phyloP scores from a whole-genome alignment of 2,797 vertebrate genomes.

The Anguilla megastoma region DNA sequence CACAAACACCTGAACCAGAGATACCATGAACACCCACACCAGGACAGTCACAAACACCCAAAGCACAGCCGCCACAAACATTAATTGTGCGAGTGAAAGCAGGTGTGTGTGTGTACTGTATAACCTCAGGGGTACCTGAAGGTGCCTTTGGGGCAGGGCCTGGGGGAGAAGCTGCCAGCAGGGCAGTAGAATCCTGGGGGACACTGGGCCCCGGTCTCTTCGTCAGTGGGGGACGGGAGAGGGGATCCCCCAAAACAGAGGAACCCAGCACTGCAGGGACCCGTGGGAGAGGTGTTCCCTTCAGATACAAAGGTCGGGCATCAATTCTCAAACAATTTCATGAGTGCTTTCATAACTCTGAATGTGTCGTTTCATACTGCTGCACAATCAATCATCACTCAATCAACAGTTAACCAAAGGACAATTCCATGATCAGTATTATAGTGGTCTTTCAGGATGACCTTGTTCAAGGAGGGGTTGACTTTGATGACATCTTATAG shows the following conservation, averaged over 20 bases:
- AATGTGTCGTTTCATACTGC: conserved; percentile 3
- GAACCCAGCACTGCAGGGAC: conserved; percentile 70
- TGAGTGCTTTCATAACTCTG: neutral
- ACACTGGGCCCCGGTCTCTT: conserved; percentile 59
- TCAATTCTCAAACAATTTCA: conserved; percentile 11
- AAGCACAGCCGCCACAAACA: neutral
- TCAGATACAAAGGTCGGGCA: conserved; percentile 35
- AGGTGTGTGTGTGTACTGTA: neutral
- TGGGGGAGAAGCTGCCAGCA: conserved; percentile 60
- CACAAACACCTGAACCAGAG: too few relatives aligned
- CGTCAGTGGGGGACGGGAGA: conserved; percentile 60
- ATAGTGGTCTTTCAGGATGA: conserved; percentile 6
- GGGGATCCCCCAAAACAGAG: conserved; percentile 64
- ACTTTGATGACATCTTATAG: neutral
- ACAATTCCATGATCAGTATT: neutral
- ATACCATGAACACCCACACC: too few relatives aligned
- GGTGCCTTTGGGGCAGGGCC: conserved; percentile 72
- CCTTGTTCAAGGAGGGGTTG: neutral
- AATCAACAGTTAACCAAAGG: neutral
- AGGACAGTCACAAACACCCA: neutral
- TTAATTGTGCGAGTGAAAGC: neutral
- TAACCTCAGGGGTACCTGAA: conserved; percentile 64
- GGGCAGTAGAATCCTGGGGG: conserved; percentile 76
- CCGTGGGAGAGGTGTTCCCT: conserved; percentile 68
- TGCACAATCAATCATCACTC: neutral